A percentile compares a stretch with the other conserved stretches of the same genome.
phyloP scores from a whole-genome alignment of 2,888 invertebrate species.

The Latrodectus elegans region DNA sequence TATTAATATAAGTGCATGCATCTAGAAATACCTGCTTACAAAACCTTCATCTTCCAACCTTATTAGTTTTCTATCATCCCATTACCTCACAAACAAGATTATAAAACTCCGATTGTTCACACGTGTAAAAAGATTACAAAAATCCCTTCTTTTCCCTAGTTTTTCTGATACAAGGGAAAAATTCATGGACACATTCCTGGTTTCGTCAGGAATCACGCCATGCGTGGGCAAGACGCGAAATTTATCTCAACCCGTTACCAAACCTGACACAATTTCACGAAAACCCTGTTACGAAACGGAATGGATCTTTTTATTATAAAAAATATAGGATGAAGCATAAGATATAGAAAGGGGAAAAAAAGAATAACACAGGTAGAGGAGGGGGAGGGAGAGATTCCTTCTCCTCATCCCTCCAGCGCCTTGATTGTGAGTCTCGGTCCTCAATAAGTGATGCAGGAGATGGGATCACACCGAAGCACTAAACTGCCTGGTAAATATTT shows the following conservation, averaged over 20 bases:
- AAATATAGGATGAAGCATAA: conserved; percentile 21
- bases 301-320: conserved; percentile 15
- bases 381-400: conserved; percentile 11
- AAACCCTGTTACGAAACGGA: conserved; percentile 32
- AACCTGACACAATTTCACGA: conserved; percentile 59
- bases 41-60: too few relatives aligned
- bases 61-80: too few relatives aligned
- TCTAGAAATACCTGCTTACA: too few relatives aligned
- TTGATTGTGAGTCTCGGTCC: conserved; percentile 60
- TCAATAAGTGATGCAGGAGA: conserved; percentile 67
- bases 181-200: too few relatives aligned
- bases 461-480: conserved; percentile 63
- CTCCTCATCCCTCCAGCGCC: background rate
- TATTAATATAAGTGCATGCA: too few relatives aligned
- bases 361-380: background rate
- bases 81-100: too few relatives aligned
- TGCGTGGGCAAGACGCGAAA: conserved; percentile 14
- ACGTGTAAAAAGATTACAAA: too few relatives aligned
- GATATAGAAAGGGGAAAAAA: background rate
- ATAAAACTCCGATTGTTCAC: too few relatives aligned
- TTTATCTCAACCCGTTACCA: conserved; percentile 55
- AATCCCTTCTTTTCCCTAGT: too few relatives aligned
- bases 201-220: too few relatives aligned
- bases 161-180: too few relatives aligned
- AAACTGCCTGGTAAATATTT: conserved; percentile 66